phyloP scores from a whole-genome alignment of 1,140 invertebrate genomes.

The Cydia splendana region DNA sequence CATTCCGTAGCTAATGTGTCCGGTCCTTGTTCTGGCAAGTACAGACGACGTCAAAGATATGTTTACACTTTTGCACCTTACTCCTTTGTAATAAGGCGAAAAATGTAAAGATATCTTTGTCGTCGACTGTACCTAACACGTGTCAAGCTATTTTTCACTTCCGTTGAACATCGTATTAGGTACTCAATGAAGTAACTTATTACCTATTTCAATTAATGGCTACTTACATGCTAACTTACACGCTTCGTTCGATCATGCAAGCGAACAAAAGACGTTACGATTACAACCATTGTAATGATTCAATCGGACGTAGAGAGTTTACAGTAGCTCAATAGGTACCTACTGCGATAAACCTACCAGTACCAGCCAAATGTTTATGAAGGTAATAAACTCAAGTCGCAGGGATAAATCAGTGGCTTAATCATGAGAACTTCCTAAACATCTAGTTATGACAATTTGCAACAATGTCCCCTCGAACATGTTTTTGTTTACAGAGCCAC shows the following conservation, averaged over 20 bases:
- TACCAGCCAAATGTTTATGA: background rate
- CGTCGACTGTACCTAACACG: no score
- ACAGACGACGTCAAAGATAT: no score
- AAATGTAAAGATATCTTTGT: no score
- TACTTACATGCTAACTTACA: constrained; percentile 4
- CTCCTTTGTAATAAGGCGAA: no score
- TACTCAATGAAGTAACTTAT: constrained; percentile 10
- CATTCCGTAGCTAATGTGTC: no score
- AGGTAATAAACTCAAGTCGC: background rate
- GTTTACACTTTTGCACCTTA: no score
- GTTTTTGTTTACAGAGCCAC: constrained; percentile 7
- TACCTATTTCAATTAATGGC: constrained; percentile 19
- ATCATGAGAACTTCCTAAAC: background rate
- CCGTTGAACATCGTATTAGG: background rate
- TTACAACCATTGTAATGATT: constrained; percentile 22
- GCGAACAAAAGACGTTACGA: constrained; percentile 28
- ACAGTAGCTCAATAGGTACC: background rate
- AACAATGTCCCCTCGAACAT: background rate
- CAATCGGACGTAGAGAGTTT: constrained; percentile 19
- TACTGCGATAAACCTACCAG: background rate
- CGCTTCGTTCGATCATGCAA: background rate
- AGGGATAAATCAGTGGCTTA: background rate
- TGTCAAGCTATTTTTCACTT: background rate
- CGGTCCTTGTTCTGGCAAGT: no score
- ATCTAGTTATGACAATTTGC: background rate